These are phyloP conservation scores for Haemorhous mexicanus DNA, from an alignment of 2,113 vertebrate species.

Conservation along the genomic window DNA sequence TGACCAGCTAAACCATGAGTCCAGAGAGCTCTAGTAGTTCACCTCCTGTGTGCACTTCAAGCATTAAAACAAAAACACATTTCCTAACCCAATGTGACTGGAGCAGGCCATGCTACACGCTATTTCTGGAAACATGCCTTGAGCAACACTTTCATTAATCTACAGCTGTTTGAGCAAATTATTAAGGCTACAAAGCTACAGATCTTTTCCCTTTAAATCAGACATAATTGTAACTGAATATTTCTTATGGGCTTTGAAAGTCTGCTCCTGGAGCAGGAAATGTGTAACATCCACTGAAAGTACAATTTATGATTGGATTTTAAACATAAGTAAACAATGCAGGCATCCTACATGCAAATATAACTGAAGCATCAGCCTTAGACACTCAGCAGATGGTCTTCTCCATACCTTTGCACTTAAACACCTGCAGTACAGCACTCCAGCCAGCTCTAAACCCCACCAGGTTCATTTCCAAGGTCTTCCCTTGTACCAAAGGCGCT, in stretches of 20 bases:
- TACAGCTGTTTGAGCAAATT: slow-evolving; percentile 64
- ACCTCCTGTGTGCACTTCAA: not conserved
- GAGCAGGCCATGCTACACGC: not conserved
- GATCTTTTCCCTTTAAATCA: slow-evolving; percentile 49
- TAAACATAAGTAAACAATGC: not conserved
- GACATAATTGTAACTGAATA: slow-evolving; percentile 2
- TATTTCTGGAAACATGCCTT: slow-evolving; percentile 64
- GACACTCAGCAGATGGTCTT: not conserved
- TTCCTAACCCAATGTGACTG: slow-evolving; percentile 42
- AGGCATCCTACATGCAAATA: not conserved
- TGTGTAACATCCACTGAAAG: not conserved
- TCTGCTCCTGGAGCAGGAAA: slow-evolving; percentile 17
- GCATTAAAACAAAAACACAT: not conserved
- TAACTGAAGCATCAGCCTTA: not conserved
- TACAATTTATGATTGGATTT: not conserved
- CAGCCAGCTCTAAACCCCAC: not conserved
- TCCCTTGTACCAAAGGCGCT: rapidly evolving
- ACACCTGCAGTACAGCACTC: not conserved
- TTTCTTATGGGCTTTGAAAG: slow-evolving; percentile 38
- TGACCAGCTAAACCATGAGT: not conserved
- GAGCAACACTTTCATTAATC: slow-evolving; percentile 64
- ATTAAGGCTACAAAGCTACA: slow-evolving; percentile 53
- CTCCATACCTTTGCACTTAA: not conserved
- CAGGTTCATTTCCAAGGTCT: not conserved
- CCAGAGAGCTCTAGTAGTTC: not conserved